Evolutionary conservation across 1,140 invertebrate species (phyloP).

Genomic region (Telenomus remus): DNA sequence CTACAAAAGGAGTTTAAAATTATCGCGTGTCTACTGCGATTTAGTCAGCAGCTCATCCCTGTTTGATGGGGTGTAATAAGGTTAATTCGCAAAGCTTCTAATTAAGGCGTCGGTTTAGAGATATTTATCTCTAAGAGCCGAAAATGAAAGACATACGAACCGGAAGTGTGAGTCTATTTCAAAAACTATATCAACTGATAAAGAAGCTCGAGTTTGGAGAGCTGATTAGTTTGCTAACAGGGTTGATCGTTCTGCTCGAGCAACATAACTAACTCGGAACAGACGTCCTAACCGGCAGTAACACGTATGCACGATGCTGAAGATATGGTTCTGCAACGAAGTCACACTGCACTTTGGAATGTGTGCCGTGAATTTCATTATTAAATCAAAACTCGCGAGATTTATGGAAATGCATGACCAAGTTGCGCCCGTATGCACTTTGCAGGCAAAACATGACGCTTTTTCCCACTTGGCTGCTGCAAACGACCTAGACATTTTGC

Average conservation of each 20-base stretch:
- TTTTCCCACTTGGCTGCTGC: too few species aligned
- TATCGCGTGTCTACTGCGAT: slow-evolving; percentile 44
- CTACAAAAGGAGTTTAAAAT: slow-evolving; percentile 47
- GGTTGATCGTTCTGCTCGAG: too few species aligned
- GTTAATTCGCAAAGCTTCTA: slow-evolving; percentile 45
- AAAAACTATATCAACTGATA: too few species aligned
- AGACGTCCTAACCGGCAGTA: neutral
- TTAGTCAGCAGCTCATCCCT: slow-evolving; percentile 34
- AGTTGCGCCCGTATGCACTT: neutral
- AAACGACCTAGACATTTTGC: too few species aligned
- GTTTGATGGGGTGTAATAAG: slow-evolving; percentile 43
- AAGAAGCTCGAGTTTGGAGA: too few species aligned
- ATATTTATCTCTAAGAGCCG: slow-evolving; percentile 14
- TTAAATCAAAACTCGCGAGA: slow-evolving; percentile 37
- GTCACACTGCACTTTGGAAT: slow-evolving; percentile 9
- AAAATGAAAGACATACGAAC: too few species aligned
- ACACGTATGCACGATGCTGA: slow-evolving; percentile 9
- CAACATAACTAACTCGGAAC: neutral
- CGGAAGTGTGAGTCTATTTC: too few species aligned
- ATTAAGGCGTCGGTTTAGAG: slow-evolving; percentile 28
- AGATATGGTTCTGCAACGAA: slow-evolving; percentile 20
- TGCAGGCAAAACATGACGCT: neutral
- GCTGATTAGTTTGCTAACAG: too few species aligned
- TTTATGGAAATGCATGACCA: slow-evolving; percentile 24
- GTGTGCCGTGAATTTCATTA: slow-evolving; percentile 28